Evolutionary conservation across 2,797 vertebrate species (phyloP).

Genomic region (Coregonus suidteri): DNA sequence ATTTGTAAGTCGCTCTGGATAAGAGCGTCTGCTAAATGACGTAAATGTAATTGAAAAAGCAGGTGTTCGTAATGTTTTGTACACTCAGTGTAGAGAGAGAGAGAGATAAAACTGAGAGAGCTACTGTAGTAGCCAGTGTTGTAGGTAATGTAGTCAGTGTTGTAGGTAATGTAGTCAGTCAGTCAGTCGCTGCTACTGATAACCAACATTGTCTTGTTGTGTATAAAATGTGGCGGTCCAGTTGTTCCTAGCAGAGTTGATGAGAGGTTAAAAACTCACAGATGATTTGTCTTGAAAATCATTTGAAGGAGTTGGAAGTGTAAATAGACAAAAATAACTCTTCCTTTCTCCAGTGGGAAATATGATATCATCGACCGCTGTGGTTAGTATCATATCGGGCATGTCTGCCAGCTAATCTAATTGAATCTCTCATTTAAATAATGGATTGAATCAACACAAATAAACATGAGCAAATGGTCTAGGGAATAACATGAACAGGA

Average conservation of each 20-base stretch:
- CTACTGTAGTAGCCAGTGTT: neutral
- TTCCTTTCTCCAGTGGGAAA: constrained; percentile 47
- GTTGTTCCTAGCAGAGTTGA: constrained; percentile 49
- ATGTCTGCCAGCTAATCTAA: constrained; percentile 57
- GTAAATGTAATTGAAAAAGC: no score
- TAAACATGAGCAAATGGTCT: constrained; percentile 60
- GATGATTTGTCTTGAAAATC: constrained; percentile 65
- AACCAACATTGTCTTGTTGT: constrained; percentile 50
- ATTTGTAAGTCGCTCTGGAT: no score
- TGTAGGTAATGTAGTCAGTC: neutral
- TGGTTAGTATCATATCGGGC: constrained; percentile 53
- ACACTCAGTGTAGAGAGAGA: neutral
- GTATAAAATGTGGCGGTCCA: constrained; percentile 49
- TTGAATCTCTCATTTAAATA: constrained; percentile 58
- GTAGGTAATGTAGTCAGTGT: neutral
- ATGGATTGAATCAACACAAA: constrained; percentile 64
- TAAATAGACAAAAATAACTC: constrained; percentile 60
- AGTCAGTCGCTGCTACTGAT: constrained; percentile 58
- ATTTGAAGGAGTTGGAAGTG: constrained; percentile 59
- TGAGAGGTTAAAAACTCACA: constrained; percentile 53
- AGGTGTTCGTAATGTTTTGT: no score
- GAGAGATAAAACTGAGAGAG: constrained; percentile 26
- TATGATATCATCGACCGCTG: constrained; percentile 32
- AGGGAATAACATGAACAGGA: constrained; percentile 58
- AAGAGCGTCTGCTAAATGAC: no score